Percentiles rank a stretch among this genome's conserved stretches.
phyloP scores from a whole-genome alignment of 2,797 vertebrate species.

The Sebastes wilsoni region DNA sequence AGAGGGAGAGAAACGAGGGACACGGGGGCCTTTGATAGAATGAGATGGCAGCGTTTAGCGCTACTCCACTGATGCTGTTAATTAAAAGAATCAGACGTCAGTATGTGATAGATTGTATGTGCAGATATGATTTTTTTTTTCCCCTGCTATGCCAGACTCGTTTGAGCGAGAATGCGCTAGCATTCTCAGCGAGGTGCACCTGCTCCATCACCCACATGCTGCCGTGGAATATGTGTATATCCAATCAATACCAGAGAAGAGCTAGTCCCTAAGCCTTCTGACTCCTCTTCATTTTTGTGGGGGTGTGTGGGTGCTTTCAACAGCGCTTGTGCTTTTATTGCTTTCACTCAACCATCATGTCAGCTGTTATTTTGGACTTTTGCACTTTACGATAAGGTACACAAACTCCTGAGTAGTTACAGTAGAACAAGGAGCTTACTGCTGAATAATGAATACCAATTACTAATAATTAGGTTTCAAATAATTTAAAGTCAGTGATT shows the following conservation, averaged over 20 bases:
- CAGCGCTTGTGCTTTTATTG: conserved; percentile 67
- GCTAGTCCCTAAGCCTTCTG: conserved; percentile 68
- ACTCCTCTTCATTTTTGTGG: conserved; percentile 79
- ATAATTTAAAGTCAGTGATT: neutral
- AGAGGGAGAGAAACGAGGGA: conserved; percentile 23
- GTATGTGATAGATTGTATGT: conserved; percentile 15
- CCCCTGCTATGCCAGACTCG: conserved; percentile 17
- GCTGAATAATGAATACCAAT: neutral
- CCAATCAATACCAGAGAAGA: conserved; percentile 78
- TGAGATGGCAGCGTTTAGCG: conserved; percentile 23
- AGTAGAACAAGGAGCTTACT: neutral
- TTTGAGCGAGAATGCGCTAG: conserved; percentile 43
- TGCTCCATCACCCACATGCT: conserved; percentile 75
- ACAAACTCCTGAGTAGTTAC: conserved; percentile 14
- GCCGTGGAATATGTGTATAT: conserved; percentile 64
- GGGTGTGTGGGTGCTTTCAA: conserved; percentile 77
- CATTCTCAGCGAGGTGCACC: conserved; percentile 40
- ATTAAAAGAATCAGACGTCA: conserved; percentile 45
- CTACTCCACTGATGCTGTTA: conserved; percentile 18
- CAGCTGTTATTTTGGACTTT: conserved; percentile 65
- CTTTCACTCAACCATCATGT: conserved; percentile 65
- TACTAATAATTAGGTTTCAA: neutral
- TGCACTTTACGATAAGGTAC: conserved; percentile 52
- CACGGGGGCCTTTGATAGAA: conserved; percentile 25
- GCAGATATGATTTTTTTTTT: conserved; percentile 6